These are phyloP conservation scores for Pocillopora meandrina DNA, from an alignment of 92 coral and sea anemone genomes.

Conservation along the genomic window DNA sequence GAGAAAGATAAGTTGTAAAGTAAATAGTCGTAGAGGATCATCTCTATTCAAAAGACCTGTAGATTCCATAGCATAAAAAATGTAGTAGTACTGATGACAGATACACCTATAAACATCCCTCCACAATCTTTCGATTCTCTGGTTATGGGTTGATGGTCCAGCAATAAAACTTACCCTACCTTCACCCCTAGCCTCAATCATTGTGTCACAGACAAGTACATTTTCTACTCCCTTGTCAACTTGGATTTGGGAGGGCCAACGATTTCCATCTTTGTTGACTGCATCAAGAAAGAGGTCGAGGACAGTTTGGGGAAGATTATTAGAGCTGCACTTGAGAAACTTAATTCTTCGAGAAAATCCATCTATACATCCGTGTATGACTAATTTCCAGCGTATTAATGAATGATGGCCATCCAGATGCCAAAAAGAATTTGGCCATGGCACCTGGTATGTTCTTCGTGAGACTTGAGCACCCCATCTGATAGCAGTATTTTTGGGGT, in stretches of 20 bases:
- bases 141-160: constrained; percentile 52
- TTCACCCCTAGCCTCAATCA: constrained; percentile 20
- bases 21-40: constrained; percentile 42
- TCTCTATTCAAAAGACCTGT: constrained; percentile 14
- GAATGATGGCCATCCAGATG: constrained; percentile 41
- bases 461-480: constrained; percentile 49
- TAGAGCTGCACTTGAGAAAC: constrained; percentile 39
- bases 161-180: constrained; percentile 29
- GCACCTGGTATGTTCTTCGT: constrained; percentile 28
- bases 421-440: constrained; percentile 49
- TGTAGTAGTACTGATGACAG: not conserved
- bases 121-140: constrained; percentile 56
- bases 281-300: constrained; percentile 3
- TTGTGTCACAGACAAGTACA: constrained; percentile 14
- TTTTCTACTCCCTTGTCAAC: constrained; percentile 52
- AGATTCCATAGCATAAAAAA: constrained; percentile 32
- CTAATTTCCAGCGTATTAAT: constrained; percentile 50
- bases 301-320: constrained; percentile 43
- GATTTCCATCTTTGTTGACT: constrained; percentile 37
- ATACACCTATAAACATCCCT: constrained; percentile 54
- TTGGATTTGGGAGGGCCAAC: constrained; percentile 41
- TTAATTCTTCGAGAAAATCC: constrained; percentile 40
- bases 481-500: constrained; percentile 38
- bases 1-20: constrained; percentile 39
- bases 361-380: constrained; percentile 44